phyloP scores from a whole-genome alignment of 1,140 invertebrate species.

The Bombus polaris region DNA sequence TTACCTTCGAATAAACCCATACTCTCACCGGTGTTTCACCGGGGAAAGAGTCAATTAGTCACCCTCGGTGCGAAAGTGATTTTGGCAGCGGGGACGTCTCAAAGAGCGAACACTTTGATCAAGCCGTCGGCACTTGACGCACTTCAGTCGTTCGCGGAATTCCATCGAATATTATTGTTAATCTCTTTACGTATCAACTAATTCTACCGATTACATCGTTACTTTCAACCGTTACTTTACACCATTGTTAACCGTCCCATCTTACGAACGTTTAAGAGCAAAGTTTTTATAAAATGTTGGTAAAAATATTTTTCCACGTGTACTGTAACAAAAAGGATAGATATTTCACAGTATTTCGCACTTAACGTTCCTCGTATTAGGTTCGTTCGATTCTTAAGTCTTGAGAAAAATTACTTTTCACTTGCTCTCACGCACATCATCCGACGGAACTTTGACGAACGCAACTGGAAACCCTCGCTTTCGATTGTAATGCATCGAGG shows the following conservation, averaged over 20 bases:
- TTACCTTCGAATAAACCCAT: conserved; percentile 57
- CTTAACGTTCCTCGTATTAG: not conserved
- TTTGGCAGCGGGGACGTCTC: conserved; percentile 52
- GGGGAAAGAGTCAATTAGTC: conserved; percentile 60
- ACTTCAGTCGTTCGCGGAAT: conserved; percentile 54
- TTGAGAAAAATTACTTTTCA: not conserved
- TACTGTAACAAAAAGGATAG: not conserved
- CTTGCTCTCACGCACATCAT: conserved; percentile 11
- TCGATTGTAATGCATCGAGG: not conserved
- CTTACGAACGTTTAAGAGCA: not conserved
- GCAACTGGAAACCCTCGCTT: not conserved
- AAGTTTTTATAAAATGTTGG: not conserved
- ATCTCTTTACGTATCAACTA: not conserved
- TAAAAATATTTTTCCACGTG: not conserved
- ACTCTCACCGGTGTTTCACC: conserved; percentile 39
- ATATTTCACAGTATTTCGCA: not conserved
- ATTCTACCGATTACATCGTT: not conserved
- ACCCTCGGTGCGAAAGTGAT: conserved; percentile 62
- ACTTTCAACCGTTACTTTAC: not conserved
- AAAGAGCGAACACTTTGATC: conserved; percentile 59
- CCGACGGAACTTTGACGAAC: not conserved
- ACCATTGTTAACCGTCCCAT: not conserved
- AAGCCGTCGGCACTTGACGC: conserved; percentile 65
- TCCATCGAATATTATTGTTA: conserved; percentile 37
- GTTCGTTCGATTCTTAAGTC: not conserved